Base-by-base conservation (phyloP, 2,113 vertebrate species). In the Nycticryphes semicollaris region DNA sequence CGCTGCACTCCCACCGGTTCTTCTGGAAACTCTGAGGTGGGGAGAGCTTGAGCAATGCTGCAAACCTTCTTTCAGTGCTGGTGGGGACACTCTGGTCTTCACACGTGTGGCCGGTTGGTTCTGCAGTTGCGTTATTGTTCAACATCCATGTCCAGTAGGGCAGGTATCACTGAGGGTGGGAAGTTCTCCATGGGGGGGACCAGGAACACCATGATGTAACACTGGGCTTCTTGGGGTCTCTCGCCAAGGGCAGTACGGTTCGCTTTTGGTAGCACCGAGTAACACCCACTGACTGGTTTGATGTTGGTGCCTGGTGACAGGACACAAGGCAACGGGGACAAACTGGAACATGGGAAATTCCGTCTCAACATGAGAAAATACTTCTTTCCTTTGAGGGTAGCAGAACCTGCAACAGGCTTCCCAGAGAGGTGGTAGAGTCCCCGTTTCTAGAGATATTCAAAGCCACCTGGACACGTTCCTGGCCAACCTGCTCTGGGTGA, bases 101-200 rank as follows among this genome's bases (percentile, higher is more conserved):
- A 64, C 15, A n/a, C 25, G 10, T 1, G 1, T 14, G 37, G 4
- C 20, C 1, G 0, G 16, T 7, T 7, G 1, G 14, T 57, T 63
- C 64, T 84, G 79, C 41, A 66, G 59, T 1, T 24, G 15, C 8
- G 25, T 41, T 68, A 48, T 47, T 48, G 47, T 23, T 72, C 62
- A 9, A 27, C 4, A 13, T 4, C 33, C 54, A 15, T 2, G 7
- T 4, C n/a, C 39, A 62, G 24, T 39, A 67, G 47, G 31, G 27
- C 41, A 87, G 43, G 41, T 22, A 33, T 19, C 62, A 47, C 12
- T 2, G 1, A 37, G 70, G n/a, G 25, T 31, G 20, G 91, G 57
- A 48, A 47, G 39, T 18, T 53, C 39, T 69, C 48, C 67, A 19
- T 4, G 33, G 28, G 41, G 4, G n/a, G 74, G 4, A 24, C 24